Conservation (phyloP, 2,797 vertebrate species). For the Heliangelus exortis region DNA sequence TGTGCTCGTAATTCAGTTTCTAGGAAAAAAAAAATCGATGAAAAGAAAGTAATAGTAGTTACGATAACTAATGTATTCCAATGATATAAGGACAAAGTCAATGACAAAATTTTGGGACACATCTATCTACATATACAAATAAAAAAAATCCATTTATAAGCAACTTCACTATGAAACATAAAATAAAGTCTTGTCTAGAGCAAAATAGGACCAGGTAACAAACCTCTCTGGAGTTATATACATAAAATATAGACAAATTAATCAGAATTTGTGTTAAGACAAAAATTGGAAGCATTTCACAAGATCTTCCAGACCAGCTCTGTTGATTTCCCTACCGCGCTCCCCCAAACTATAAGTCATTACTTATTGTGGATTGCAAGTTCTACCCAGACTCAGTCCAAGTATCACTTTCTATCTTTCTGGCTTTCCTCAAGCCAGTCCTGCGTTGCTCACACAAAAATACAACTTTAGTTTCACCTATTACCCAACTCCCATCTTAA, state of each 20-base stretch:
- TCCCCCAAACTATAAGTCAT: not conserved
- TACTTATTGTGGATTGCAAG: not conserved
- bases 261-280: not conserved
- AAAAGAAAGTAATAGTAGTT: not conserved
- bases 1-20: not conserved
- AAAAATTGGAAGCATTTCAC: not conserved
- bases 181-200: not conserved
- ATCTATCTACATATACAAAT: not conserved
- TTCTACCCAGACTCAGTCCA: not conserved
- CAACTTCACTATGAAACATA: not conserved
- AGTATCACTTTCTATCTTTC: not conserved
- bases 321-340: not conserved
- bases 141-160: not conserved
- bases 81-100: not conserved
- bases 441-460: not conserved
- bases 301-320: not conserved
- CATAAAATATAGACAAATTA: not conserved
- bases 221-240: not conserved
- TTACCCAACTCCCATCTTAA: not conserved
- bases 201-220: not conserved
- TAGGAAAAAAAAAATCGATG: not conserved
- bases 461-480: not conserved
- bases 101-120: not conserved
- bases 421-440: not conserved
- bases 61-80: not conserved